phyloP scores from a whole-genome alignment of 1,140 invertebrate species.

The Aphelinus atriplicis region DNA sequence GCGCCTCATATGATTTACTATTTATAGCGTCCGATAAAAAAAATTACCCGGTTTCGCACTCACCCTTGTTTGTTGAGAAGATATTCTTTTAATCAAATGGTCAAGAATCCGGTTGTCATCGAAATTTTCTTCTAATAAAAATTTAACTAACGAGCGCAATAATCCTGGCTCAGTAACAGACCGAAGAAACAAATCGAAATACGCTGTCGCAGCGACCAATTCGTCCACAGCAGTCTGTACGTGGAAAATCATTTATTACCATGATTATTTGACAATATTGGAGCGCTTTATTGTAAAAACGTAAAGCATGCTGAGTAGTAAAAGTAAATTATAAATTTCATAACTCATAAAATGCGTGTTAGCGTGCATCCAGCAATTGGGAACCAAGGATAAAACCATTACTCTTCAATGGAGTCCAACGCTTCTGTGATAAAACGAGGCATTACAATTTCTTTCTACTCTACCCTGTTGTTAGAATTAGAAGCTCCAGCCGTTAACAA shows the following conservation, averaged over 20 bases:
- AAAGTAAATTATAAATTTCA: no score
- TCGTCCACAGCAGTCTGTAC: conserved; percentile 82
- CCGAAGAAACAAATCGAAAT: conserved; percentile 88
- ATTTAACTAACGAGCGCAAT: conserved; percentile 83
- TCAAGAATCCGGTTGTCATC: conserved; percentile 84
- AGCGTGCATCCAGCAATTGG: conserved; percentile 9
- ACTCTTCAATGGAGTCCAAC: conserved; percentile 4
- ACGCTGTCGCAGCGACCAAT: conserved; percentile 89
- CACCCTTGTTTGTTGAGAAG: conserved; percentile 74
- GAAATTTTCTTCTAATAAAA: conserved; percentile 86
- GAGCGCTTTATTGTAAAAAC: not conserved
- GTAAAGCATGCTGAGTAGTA: no score
- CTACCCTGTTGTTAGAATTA: not conserved
- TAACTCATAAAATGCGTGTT: not conserved
- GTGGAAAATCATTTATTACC: conserved; percentile 7
- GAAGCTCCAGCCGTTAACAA: no score
- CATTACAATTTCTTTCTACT: not conserved
- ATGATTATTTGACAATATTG: not conserved
- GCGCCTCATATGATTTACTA: no score
- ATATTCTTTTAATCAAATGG: conserved; percentile 79
- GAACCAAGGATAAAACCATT: not conserved
- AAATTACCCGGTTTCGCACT: no score
- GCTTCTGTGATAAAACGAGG: not conserved
- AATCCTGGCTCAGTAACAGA: conserved; percentile 87
- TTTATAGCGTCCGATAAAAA: no score